Evolutionary conservation across 2,113 vertebrate species (phyloP).

Genomic region (Thamnaconus septentrionalis): DNA sequence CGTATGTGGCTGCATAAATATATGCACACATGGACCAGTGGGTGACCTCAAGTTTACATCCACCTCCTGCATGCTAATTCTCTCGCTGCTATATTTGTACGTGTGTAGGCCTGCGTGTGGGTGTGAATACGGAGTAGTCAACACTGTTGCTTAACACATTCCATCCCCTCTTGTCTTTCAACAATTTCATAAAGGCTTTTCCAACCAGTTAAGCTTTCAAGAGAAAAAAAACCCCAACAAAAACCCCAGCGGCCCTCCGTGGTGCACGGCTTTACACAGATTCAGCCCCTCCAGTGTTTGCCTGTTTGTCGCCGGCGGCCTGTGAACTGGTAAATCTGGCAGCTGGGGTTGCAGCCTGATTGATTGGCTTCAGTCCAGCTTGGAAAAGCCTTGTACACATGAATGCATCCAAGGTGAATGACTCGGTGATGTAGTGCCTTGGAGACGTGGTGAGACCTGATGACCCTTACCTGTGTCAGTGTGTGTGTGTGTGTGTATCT

Average conservation of each 20-base stretch:
- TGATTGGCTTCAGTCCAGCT: conserved; percentile 48
- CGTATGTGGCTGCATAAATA: neutral
- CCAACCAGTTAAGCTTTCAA: conserved; percentile 41
- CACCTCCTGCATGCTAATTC: neutral
- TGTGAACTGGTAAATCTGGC: conserved; percentile 35
- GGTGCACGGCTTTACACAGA: conserved; percentile 11
- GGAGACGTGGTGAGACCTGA: conserved; percentile 27
- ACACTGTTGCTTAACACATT: conserved; percentile 2
- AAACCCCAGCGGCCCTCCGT: conserved; percentile 12
- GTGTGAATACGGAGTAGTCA: conserved; percentile 27
- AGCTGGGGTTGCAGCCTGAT: conserved; percentile 26
- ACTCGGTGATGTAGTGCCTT: conserved; percentile 45
- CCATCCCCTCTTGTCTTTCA: conserved; percentile 12
- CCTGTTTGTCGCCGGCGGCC: conserved; percentile 20
- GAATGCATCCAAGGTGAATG: conserved; percentile 52
- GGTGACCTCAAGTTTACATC: conserved; percentile 25
- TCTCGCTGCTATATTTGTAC: conserved; percentile 32
- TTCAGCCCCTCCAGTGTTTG: neutral
- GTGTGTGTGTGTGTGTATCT: conserved; percentile 15
- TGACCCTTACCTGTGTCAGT: conserved; percentile 31
- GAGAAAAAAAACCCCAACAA: conserved; percentile 1
- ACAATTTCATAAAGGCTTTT: conserved; percentile 56
- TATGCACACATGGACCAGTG: conserved; percentile 11
- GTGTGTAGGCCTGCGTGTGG: conserved; percentile 11
- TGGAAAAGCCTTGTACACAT: conserved; percentile 46